Evolutionary conservation across 2,113 vertebrate species (phyloP), one percentile per base, ranked within the genome.

Genomic region (Macquaria ambigua): DNA sequence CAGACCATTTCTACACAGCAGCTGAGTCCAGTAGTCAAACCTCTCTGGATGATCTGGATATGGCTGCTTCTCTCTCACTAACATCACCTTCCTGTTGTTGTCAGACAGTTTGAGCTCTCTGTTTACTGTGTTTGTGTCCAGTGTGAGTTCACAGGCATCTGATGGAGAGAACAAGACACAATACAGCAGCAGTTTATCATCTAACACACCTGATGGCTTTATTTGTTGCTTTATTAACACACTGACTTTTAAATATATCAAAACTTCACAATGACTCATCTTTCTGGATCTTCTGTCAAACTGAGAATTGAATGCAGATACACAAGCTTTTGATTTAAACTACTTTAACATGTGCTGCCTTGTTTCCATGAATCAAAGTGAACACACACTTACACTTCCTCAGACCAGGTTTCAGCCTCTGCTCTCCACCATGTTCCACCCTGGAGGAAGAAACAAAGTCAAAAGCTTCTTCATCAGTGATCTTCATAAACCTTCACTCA

Each of bases 331-430:
- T n/a, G 23, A 73, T 58, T 56, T 58, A 58, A 41, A 58, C 52
- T 53, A 53, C 52, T 21, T 53, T 43, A 58, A 43, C 71, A 20
- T 41, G 37, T 37, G 12, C 41, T 50, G 43, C 20, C 31, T 39
- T 53, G 15, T 41, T 77, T 39, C 25, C 59, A 63, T 53, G 31
- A 64, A 55, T 67, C 48, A 31, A 43, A 77, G 48, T 37, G 8
- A 64, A 46, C 63, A 70, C 41, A 71, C 46, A 66, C 76, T 78
- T n/a, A 78, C 77, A 79, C 41, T 70, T 79, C 53, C 66, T 70
- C 28, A 70, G 66, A 58, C 59, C 79, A 67, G 61, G 71, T 66
- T 31, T 74, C 21, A 81, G 61, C 71, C 70, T 14, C 71, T 66
- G 50, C 61, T 67, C 15, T 58, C 79, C 61, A 74, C 25, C 10